phyloP scores from a whole-genome alignment of 2,888 invertebrate genomes.

The Pocota personata region DNA sequence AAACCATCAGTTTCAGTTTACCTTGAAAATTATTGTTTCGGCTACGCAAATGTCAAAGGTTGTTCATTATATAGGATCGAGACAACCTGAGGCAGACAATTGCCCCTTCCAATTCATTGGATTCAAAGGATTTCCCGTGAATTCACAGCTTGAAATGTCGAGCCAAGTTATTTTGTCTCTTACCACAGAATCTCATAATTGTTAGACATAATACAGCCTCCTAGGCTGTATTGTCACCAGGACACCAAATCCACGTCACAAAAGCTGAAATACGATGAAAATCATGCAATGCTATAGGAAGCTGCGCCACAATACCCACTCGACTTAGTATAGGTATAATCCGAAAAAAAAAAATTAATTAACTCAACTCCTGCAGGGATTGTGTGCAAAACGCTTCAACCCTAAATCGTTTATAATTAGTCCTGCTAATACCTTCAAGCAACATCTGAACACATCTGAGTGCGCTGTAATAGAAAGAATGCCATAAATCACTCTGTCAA shows the following conservation, averaged over 20 bases:
- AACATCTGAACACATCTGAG: background rate
- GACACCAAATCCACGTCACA: background rate
- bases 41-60: background rate
- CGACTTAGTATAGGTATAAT: background rate
- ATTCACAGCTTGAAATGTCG: background rate
- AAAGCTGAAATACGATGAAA: background rate
- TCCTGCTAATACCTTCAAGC: conserved; percentile 2
- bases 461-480: background rate
- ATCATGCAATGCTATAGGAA: background rate
- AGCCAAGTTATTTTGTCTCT: background rate
- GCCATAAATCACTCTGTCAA: background rate
- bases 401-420: conserved; percentile 19
- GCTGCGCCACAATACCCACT: background rate
- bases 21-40: background rate
- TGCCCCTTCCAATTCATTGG: background rate
- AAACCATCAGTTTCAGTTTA: background rate
- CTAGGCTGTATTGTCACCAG: background rate
- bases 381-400: background rate
- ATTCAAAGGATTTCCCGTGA: background rate
- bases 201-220: background rate
- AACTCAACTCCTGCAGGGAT: background rate
- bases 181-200: background rate
- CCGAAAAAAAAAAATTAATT: conserved; percentile 14
- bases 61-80: background rate
- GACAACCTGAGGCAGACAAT: background rate